These are phyloP conservation scores for Cephus pygmeus DNA, from an alignment of 2,888 invertebrate genomes.

Conservation along the genomic window DNA sequence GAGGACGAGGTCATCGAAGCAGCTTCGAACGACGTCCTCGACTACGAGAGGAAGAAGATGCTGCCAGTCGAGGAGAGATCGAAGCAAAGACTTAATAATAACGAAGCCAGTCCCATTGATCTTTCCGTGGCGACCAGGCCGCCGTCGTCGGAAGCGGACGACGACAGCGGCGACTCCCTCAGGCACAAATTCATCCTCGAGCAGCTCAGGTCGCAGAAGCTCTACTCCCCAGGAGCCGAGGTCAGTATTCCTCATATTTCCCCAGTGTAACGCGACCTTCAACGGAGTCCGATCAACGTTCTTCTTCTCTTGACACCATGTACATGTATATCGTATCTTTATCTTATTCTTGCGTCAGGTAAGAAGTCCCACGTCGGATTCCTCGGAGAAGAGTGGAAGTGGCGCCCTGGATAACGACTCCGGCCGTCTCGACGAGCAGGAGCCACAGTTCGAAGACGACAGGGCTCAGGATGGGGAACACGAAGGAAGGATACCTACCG, in stretches of 20 bases:
- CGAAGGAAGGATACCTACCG: slow-evolving; percentile 50
- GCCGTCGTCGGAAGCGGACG: slow-evolving; percentile 55
- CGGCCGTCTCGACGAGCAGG: slow-evolving; percentile 50
- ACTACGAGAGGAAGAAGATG: slow-evolving; percentile 21
- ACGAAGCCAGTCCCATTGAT: slow-evolving; percentile 61
- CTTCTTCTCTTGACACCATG: no score
- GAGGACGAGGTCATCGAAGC: slow-evolving; percentile 37
- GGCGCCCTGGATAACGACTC: slow-evolving; percentile 44
- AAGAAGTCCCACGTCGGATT: slow-evolving; percentile 60
- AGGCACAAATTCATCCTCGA: slow-evolving; percentile 62
- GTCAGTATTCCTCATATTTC: slow-evolving; percentile 36
- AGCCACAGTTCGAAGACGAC: slow-evolving; percentile 40
- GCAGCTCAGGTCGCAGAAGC: slow-evolving; percentile 59
- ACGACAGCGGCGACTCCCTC: slow-evolving; percentile 61
- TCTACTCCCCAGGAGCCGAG: slow-evolving; percentile 59
- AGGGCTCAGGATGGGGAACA: slow-evolving; percentile 43
- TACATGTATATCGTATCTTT: not conserved
- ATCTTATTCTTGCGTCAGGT: slow-evolving; percentile 39
- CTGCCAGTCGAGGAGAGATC: slow-evolving; percentile 22
- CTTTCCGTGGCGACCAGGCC: slow-evolving; percentile 61
- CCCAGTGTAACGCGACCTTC: not conserved
- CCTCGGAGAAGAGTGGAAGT: slow-evolving; percentile 60
- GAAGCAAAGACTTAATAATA: slow-evolving; percentile 55
- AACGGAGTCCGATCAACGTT: not conserved
- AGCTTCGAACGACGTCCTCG: slow-evolving; percentile 35